phyloP scores from a whole-genome alignment of 1,140 invertebrate species.

The Neocloeon triangulifer region DNA sequence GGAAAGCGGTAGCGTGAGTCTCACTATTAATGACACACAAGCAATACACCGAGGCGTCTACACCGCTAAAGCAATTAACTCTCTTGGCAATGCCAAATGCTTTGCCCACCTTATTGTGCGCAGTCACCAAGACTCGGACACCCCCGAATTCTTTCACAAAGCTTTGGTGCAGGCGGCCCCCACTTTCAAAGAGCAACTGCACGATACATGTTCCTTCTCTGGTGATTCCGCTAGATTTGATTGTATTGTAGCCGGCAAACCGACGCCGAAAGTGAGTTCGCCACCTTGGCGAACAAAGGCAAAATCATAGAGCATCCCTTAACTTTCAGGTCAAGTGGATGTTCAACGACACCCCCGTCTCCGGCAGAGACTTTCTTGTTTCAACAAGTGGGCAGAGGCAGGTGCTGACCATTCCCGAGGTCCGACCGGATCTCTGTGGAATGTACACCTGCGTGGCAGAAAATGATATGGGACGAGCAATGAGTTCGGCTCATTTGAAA shows the following conservation, averaged over 20 bases:
- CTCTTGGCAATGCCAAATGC: constrained; percentile 52
- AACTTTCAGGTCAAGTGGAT: constrained; percentile 38
- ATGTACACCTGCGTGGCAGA: constrained; percentile 49
- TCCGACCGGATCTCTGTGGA: constrained; percentile 29
- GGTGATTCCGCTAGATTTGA: constrained; percentile 42
- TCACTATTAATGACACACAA: constrained; percentile 29
- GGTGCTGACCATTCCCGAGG: constrained; percentile 34
- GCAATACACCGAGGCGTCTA: constrained; percentile 51
- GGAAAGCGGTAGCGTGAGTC: constrained; percentile 25
- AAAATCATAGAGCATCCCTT: constrained; percentile 5
- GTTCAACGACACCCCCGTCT: constrained; percentile 42
- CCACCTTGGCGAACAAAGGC: neutral
- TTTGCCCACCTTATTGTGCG: constrained; percentile 48
- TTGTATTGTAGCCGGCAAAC: constrained; percentile 42
- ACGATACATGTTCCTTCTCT: constrained; percentile 23
- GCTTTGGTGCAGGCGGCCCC: constrained; percentile 20
- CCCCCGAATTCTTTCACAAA: neutral
- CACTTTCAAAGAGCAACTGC: constrained; percentile 37
- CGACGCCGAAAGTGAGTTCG: constrained; percentile 37
- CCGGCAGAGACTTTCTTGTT: constrained; percentile 42
- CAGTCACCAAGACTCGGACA: constrained; percentile 1
- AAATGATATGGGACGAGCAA: constrained; percentile 45
- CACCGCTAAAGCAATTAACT: constrained; percentile 46
- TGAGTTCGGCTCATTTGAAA: constrained; percentile 31
- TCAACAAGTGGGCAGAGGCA: constrained; percentile 45